A percentile compares a stretch with the other conserved stretches of the same genome.
These are phyloP conservation scores for Epirrhoe tristata DNA, from an alignment of 2,888 invertebrate genomes.

Conservation along the genomic window DNA sequence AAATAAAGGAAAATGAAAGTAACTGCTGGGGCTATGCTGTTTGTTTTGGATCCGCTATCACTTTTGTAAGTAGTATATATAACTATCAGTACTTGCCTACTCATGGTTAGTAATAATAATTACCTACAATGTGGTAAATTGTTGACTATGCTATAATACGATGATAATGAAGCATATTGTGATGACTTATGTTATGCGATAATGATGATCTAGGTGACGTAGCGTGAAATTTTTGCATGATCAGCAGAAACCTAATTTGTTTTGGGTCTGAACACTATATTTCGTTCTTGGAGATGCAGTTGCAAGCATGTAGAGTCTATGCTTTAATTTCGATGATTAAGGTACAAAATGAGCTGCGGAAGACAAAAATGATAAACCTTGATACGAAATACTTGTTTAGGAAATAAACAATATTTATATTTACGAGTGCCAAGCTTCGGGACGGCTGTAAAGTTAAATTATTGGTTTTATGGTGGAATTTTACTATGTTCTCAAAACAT, in stretches of 20 bases:
- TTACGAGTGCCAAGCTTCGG: not conserved
- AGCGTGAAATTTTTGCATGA: no score
- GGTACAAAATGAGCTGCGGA: not conserved
- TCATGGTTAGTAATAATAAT: not conserved
- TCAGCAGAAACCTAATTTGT: no score
- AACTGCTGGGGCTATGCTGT: slow-evolving; percentile 87
- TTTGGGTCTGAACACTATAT: no score
- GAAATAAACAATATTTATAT: slow-evolving; percentile 8
- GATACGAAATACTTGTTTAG: slow-evolving; percentile 2
- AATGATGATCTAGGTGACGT: no score
- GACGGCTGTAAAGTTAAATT: not conserved
- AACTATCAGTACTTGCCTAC: not conserved
- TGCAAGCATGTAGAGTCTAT: not conserved
- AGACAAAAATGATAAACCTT: not conserved
- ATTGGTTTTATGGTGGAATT: not conserved
- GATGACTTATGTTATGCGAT: no score
- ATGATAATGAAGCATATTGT: no score
- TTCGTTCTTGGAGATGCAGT: no score
- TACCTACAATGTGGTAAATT: no score
- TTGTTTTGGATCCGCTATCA: slow-evolving; percentile 86
- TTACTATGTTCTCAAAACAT: not conserved
- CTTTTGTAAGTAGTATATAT: slow-evolving; percentile 83
- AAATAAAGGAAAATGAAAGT: slow-evolving; percentile 44
- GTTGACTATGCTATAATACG: no score
- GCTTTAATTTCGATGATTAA: not conserved